A percentile compares a stretch with the other conserved stretches of the same genome.
These are phyloP conservation scores for Tetranychus cinnabarinus DNA, from an alignment of 1,140 invertebrate species.

Conservation along the genomic window DNA sequence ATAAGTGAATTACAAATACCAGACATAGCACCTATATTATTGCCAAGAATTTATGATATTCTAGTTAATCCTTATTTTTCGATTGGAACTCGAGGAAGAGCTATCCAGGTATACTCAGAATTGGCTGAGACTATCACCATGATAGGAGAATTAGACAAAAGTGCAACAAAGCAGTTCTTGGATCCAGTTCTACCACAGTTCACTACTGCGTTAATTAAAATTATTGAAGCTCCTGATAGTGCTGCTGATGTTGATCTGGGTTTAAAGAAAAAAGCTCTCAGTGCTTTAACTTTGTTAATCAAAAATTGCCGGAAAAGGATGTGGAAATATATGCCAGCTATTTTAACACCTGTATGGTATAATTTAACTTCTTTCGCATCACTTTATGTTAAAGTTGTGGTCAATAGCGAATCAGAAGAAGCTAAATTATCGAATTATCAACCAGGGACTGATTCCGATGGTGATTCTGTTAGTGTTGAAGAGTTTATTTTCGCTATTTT, in stretches of 20 bases:
- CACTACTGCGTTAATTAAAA: slow-evolving; percentile 39
- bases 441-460: slow-evolving; percentile 27
- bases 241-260: slow-evolving; percentile 27
- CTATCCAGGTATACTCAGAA: slow-evolving; percentile 39
- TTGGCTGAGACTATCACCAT: slow-evolving; percentile 30
- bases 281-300: slow-evolving; percentile 7
- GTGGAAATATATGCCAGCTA: slow-evolving; percentile 33
- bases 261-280: slow-evolving; percentile 44
- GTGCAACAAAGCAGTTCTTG: slow-evolving; percentile 8
- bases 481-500: slow-evolving; percentile 49
- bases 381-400: slow-evolving; percentile 32
- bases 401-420: slow-evolving; percentile 23
- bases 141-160: slow-evolving; percentile 32
- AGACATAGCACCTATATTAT: slow-evolving; percentile 42
- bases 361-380: slow-evolving; percentile 41
- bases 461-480: slow-evolving; percentile 42
- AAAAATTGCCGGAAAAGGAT: slow-evolving; percentile 32
- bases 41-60: slow-evolving; percentile 50
- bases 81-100: slow-evolving; percentile 33
- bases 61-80: slow-evolving; percentile 35
- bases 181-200: slow-evolving; percentile 39
- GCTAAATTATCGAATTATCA: slow-evolving; percentile 23
- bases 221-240: slow-evolving; percentile 30
- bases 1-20: slow-evolving; percentile 40
- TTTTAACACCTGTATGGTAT: slow-evolving; percentile 43